These are phyloP conservation scores for Drosophila bunnanda DNA, from an alignment of 2,888 invertebrate genomes.

Conservation along the genomic window DNA sequence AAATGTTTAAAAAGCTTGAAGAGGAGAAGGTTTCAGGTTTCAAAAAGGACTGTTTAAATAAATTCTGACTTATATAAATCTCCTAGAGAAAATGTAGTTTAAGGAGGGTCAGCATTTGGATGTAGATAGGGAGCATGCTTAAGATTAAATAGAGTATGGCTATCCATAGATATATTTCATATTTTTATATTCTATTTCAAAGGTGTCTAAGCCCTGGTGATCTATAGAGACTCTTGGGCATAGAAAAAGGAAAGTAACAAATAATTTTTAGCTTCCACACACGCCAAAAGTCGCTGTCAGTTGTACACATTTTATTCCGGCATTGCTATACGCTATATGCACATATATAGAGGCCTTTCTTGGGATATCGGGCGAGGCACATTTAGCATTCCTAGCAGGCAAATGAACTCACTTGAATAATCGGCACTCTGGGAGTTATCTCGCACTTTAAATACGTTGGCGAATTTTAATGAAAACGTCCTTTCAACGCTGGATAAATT, in stretches of 20 bases:
- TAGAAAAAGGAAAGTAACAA: neutral
- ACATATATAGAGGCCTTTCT: neutral
- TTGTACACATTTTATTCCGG: neutral
- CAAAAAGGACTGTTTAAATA: neutral
- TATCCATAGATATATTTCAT: neutral
- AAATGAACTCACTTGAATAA: slow-evolving; percentile 79
- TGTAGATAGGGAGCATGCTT: too few species aligned
- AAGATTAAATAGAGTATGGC: neutral
- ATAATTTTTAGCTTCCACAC: neutral
- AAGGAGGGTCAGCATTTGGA: too few species aligned
- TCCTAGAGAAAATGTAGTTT: neutral
- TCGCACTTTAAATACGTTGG: slow-evolving; percentile 76
- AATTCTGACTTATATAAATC: neutral
- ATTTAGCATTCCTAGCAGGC: slow-evolving; percentile 72
- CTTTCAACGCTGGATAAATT: slow-evolving; percentile 77
- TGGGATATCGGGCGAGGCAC: slow-evolving; percentile 8
- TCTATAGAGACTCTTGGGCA: neutral
- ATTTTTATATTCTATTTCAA: neutral
- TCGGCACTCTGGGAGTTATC: slow-evolving; percentile 78
- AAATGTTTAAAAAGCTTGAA: neutral
- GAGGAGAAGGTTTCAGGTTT: too few species aligned
- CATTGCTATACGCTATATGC: neutral
- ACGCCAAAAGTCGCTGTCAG: neutral
- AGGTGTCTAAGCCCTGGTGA: neutral
- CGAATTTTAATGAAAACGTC: slow-evolving; percentile 78